phyloP scores from a whole-genome alignment of 2,797 vertebrate species.

The Lagocephalus sceleratus region DNA sequence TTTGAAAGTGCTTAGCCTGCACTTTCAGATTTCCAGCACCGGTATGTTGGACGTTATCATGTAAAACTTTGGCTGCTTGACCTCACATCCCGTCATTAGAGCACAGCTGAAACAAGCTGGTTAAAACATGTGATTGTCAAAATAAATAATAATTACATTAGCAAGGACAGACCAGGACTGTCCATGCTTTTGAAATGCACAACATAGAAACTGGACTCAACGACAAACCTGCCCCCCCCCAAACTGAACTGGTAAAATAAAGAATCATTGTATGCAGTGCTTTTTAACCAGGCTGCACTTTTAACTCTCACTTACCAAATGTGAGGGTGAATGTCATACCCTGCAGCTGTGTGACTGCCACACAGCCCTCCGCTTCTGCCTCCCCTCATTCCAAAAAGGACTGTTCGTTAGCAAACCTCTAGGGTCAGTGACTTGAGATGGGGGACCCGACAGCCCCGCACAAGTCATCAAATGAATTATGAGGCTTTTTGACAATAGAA shows the following conservation, averaged over 20 bases:
- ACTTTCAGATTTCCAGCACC: too few relatives aligned
- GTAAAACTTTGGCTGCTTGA: too few relatives aligned
- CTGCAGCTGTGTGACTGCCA: constrained; percentile 60
- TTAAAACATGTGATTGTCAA: too few relatives aligned
- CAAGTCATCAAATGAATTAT: constrained; percentile 51
- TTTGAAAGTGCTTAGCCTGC: too few relatives aligned
- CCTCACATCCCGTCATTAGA: too few relatives aligned
- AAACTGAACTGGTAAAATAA: constrained; percentile 35
- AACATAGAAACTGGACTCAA: too few relatives aligned
- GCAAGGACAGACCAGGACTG: too few relatives aligned
- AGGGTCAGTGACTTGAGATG: constrained; percentile 56
- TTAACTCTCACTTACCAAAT: constrained; percentile 40
- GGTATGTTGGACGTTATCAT: too few relatives aligned
- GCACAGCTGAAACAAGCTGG: too few relatives aligned
- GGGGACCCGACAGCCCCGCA: constrained; percentile 37
- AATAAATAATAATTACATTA: too few relatives aligned
- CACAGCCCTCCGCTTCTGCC: constrained; percentile 21
- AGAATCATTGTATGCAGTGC: constrained; percentile 18
- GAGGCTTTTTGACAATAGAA: constrained; percentile 56
- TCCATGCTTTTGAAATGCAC: too few relatives aligned
- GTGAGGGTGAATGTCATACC: constrained; percentile 57
- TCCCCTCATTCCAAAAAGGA: constrained; percentile 40
- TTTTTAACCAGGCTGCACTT: constrained; percentile 66
- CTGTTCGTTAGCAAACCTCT: constrained; percentile 62
- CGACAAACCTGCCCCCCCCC: too few relatives aligned